Percentiles rank a stretch among this genome's conserved stretches.
These are phyloP conservation scores for Drosophila paulistorum DNA, from an alignment of 1,140 invertebrate species.

Conservation along the genomic window DNA sequence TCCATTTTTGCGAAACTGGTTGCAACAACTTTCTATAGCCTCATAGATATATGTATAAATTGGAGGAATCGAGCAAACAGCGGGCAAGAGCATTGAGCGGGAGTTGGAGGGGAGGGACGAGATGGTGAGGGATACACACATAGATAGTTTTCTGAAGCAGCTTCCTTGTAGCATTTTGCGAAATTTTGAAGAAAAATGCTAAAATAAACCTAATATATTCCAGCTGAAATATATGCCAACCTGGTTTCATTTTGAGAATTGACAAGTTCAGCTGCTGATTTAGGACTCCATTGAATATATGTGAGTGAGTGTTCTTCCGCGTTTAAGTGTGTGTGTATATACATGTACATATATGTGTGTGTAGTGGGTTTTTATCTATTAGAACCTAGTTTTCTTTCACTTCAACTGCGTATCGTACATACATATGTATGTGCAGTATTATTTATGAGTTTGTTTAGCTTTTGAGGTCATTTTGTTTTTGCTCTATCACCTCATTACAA, in stretches of 20 bases:
- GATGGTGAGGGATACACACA: no score
- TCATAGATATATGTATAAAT: conserved; percentile 51
- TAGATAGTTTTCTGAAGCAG: conserved; percentile 41
- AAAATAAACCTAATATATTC: conserved; percentile 73
- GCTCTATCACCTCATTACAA: conserved; percentile 60
- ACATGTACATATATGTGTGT: conserved; percentile 17
- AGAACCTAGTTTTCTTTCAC: conserved; percentile 37
- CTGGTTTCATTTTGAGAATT: conserved; percentile 58
- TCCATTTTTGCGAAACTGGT: conserved; percentile 65
- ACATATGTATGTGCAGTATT: conserved; percentile 11
- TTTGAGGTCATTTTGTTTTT: conserved; percentile 32
- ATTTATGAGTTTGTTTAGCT: conserved; percentile 54
- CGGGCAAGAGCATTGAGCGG: conserved; percentile 15
- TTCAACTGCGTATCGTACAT: conserved; percentile 26
- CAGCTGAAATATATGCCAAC: conserved; percentile 72
- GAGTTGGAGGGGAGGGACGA: conserved; percentile 35
- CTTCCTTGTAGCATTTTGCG: conserved; percentile 67
- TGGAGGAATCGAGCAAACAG: conserved; percentile 32
- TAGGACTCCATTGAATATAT: conserved; percentile 51
- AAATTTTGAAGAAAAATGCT: conserved; percentile 56
- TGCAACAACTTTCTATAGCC: conserved; percentile 80
- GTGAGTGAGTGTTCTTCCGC: conserved; percentile 1
- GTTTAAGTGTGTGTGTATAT: background rate
- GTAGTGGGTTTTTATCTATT: conserved; percentile 49
- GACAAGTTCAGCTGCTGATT: conserved; percentile 67